Base-by-base conservation (phyloP, 2,113 vertebrate genomes). In the Neopipo cinnamomea region DNA sequence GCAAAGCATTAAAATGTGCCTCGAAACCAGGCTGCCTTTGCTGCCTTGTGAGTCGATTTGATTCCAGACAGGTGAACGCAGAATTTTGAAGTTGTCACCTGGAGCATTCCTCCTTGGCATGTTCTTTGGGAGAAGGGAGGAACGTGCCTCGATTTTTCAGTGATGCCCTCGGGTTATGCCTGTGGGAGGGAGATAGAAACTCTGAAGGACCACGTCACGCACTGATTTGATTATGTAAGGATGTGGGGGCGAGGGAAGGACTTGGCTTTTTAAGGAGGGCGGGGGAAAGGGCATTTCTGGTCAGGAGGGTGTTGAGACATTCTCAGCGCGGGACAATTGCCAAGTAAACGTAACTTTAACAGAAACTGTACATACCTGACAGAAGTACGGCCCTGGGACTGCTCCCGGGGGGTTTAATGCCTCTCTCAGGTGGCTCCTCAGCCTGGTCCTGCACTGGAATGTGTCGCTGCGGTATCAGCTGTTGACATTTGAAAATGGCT, bases 1-100 rank as follows among this genome's bases (percentile, higher is more conserved):
- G 37, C 3, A 7, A 35, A 31, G 27, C 6, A 1, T 31, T 33
- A 1, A 5, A 9, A 28, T 2, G 0, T 8, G 4, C 22, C 41
- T 41, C 0, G 1, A 42, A 55, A 55, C 25, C 33, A 68, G 35
- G 8, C 44, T 73, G 30, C 35, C 70, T 41, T 35, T 42, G 33
- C 23, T 50, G 44, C 30, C 30, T 41, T 15, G 0, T 33, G 27
- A 30, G 3, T 27, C 3, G 4, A 9, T 67, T 72, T 70, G 55
- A 12, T 42, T 65, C 70, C 42, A 30, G 8, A 37, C 20, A 42
- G 42, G 4, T 2, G 4, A 70, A 55, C 35, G 11, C 33, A 15
- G 49, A 37, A 27, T 30, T 44, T 39, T 17, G 1, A 52, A 71
- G 74, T 10, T 30, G 25, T 39, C 1, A 0, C 35, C 53, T 17